Evolutionary conservation across 35 echinoderm and acorn worm genomes (phyloP).

Genomic region (Ptychodera flava): DNA sequence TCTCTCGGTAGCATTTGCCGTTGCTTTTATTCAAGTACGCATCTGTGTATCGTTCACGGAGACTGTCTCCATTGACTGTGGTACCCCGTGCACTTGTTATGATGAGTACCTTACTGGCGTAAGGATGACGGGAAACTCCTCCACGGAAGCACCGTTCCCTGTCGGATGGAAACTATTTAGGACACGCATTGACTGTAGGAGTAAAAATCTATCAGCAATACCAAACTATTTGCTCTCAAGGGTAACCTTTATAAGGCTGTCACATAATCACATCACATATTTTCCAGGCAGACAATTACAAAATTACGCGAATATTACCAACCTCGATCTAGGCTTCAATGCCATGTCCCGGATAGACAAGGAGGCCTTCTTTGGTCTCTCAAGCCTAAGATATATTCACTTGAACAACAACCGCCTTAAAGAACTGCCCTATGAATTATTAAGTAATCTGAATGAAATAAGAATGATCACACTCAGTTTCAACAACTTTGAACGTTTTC

Average conservation of each 20-base stretch:
- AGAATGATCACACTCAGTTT: too few species aligned
- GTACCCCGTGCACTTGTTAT: too few species aligned
- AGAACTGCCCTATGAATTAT: not conserved
- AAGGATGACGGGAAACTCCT: too few species aligned
- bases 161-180: too few species aligned
- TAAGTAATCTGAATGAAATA: too few species aligned
- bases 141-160: too few species aligned
- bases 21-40: too few species aligned
- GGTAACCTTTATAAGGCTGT: not conserved
- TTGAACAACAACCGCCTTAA: not conserved
- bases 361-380: not conserved
- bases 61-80: too few species aligned
- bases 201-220: not conserved
- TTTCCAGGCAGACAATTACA: not conserved
- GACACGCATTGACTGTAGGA: not conserved
- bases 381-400: not conserved
- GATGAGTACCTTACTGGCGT: too few species aligned
- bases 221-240: not conserved
- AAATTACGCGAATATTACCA: not conserved
- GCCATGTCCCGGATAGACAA: not conserved
- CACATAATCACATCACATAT: not conserved
- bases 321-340: not conserved
- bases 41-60: too few species aligned
- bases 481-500: too few species aligned
- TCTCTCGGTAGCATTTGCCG: too few species aligned